Percentiles rank a stretch among this genome's conserved stretches.
Evolutionary conservation across 2,888 invertebrate genomes (phyloP).

Genomic region (Amphiduros pacificus): DNA sequence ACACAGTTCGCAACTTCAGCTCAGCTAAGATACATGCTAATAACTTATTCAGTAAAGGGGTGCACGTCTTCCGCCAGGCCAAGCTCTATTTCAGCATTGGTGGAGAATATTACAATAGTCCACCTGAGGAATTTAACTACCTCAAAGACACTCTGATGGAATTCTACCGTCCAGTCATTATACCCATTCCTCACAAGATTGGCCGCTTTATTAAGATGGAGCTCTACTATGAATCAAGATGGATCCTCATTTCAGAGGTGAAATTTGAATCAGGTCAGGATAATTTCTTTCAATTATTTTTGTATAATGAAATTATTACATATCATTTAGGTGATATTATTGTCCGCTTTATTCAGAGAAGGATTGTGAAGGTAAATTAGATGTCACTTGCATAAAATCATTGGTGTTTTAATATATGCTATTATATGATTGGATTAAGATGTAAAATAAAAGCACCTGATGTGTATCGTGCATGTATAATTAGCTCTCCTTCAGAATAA

Average conservation of each 20-base stretch:
- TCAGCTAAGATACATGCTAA: constrained; percentile 80
- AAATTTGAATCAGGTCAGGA: constrained; percentile 78
- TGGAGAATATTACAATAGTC: constrained; percentile 70
- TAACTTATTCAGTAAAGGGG: constrained; percentile 82
- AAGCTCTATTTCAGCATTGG: constrained; percentile 69
- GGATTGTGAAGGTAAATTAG: too few relatives aligned
- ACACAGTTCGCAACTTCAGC: constrained; percentile 83
- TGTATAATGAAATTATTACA: too few relatives aligned
- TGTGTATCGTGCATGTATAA: too few relatives aligned
- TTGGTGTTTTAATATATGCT: too few relatives aligned
- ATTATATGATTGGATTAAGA: too few relatives aligned
- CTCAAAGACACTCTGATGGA: constrained; percentile 79
- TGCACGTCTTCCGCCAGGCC: constrained; percentile 80
- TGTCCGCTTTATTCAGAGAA: too few relatives aligned
- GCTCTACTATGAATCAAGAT: constrained; percentile 78
- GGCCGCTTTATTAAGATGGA: constrained; percentile 77
- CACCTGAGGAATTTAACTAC: constrained; percentile 69
- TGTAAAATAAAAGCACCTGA: too few relatives aligned
- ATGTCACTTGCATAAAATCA: too few relatives aligned
- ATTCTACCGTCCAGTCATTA: constrained; percentile 77
- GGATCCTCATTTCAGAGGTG: constrained; percentile 88
- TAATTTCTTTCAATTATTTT: too few relatives aligned
- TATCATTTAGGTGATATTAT: too few relatives aligned
- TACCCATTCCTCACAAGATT: constrained; percentile 79
- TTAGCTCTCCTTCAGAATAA: too few relatives aligned